Evolutionary conservation across 2,113 vertebrate genomes (phyloP).

Genomic region (Aphyosemion australe): DNA sequence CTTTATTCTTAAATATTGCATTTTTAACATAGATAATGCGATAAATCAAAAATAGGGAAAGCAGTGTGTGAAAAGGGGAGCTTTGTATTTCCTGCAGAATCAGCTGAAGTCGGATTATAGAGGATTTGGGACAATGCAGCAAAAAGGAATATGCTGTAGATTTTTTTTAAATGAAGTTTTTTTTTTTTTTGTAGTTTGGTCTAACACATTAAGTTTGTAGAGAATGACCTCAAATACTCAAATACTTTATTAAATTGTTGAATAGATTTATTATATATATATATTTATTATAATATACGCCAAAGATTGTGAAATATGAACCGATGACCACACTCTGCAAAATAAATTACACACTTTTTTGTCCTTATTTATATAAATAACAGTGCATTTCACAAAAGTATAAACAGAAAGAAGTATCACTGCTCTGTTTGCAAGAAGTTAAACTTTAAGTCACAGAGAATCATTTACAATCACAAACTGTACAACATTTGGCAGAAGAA

Average conservation of each 20-base stretch:
- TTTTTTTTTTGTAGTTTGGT: background rate
- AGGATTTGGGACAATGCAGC: no score
- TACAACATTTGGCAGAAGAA: conserved; percentile 80
- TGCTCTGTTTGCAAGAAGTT: conserved; percentile 80
- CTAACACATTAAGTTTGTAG: background rate
- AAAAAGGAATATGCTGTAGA: no score
- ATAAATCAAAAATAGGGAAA: no score
- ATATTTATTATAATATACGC: conserved; percentile 77
- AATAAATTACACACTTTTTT: conserved; percentile 73
- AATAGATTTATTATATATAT: conserved; percentile 76
- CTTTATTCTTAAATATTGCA: no score
- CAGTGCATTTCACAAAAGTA: conserved; percentile 80
- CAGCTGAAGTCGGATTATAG: no score
- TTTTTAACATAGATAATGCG: no score
- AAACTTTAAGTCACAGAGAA: conserved; percentile 83
- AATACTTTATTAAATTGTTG: conserved; percentile 79
- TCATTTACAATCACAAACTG: conserved; percentile 89
- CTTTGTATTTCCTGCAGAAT: no score
- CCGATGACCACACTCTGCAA: conserved; percentile 70
- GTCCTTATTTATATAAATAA: conserved; percentile 74
- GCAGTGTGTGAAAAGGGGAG: no score
- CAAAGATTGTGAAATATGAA: conserved; percentile 74
- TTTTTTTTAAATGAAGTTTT: background rate
- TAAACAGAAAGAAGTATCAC: conserved; percentile 80
- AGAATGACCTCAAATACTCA: conserved; percentile 60